Base-by-base conservation (phyloP, 2,888 invertebrate genomes). In the Euplexia lucipara region DNA sequence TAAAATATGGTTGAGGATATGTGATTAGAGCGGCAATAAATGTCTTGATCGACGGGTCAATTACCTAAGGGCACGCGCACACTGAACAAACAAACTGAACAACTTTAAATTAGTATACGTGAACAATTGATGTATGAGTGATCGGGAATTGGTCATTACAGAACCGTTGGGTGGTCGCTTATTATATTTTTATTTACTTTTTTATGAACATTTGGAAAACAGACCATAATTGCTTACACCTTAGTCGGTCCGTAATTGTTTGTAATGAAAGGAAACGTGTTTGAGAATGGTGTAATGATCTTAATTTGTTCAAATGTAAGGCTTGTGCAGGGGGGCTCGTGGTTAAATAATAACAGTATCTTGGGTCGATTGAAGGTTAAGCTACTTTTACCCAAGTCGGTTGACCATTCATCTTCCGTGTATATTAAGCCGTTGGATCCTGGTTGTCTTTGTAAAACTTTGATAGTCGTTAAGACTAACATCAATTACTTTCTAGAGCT, bases 81-180 rank as follows among this genome's bases (percentile, higher is more conserved):
- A 75, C 56, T 81, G 49, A 70, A 78, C 65, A 79, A 75, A 72
- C 76, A 78, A 68, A 79, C 39, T 41, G 53, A 71, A 75, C 69
- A 70, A 66, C 60, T 70, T 76, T 67, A 75, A 77, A 70, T 78
- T 75, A 54, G 60, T 72, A 41, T 66, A 70, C 49, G 52, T 30
- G 35, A 63, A 70, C 66, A 65, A 66, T 82, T 74, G 82, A 71
- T 68, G 70, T 68, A 45, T 65, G 67, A 75, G 66, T 76, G 80
- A 83, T 79, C 64, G 68, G 77, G 75, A 85, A 85, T 84, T 84
- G 86, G 86, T 90, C 83, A 84, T 81, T 81, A 85, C 81, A 79
- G 59, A 61, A 71, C 81, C 57, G 67, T 72, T 73, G 80, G 80
- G 81, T 79, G 83, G 79, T 63, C 81, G 45, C 42, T 62, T 72